These are phyloP conservation scores for Nomada lathburiana DNA, from an alignment of 2,888 invertebrate species.

Conservation along the genomic window DNA sequence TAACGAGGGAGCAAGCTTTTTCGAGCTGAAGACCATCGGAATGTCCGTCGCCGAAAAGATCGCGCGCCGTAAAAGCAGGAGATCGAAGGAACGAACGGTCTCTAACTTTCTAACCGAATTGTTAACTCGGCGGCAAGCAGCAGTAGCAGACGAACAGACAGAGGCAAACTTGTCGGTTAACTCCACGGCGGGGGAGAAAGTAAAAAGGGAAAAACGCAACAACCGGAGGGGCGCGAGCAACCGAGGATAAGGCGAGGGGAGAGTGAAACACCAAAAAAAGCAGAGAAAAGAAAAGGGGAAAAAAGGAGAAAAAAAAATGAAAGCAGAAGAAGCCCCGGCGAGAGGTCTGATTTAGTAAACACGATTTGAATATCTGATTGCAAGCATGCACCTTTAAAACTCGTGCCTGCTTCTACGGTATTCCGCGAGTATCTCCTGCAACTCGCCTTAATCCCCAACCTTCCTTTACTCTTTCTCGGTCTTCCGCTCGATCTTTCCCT, in stretches of 20 bases:
- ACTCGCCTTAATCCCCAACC: slow-evolving; percentile 30
- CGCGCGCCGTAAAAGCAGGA: slow-evolving; percentile 40
- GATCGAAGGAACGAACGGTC: slow-evolving; percentile 49
- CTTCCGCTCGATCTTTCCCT: not conserved
- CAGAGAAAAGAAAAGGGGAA: slow-evolving; percentile 52
- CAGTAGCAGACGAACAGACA: slow-evolving; percentile 62
- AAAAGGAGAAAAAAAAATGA: slow-evolving; percentile 30
- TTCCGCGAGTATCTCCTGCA: slow-evolving; percentile 34
- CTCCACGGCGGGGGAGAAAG: slow-evolving; percentile 70
- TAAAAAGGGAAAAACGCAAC: slow-evolving; percentile 21
- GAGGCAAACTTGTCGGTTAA: slow-evolving; percentile 78
- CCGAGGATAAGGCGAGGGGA: slow-evolving; percentile 24
- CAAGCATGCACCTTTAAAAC: slow-evolving; percentile 60
- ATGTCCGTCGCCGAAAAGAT: slow-evolving; percentile 65
- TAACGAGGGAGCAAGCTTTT: slow-evolving; percentile 63
- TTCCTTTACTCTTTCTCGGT: not conserved
- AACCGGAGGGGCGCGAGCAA: not conserved
- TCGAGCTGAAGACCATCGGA: slow-evolving; percentile 63
- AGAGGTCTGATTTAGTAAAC: slow-evolving; percentile 77
- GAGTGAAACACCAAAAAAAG: slow-evolving; percentile 17
- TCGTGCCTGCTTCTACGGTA: slow-evolving; percentile 48
- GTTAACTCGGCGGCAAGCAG: slow-evolving; percentile 76
- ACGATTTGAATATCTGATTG: slow-evolving; percentile 82
- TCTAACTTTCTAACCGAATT: slow-evolving; percentile 81
- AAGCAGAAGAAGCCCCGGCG: slow-evolving; percentile 28